phyloP scores from a whole-genome alignment of 1,140 invertebrate genomes.

The Uloborus diversus region DNA sequence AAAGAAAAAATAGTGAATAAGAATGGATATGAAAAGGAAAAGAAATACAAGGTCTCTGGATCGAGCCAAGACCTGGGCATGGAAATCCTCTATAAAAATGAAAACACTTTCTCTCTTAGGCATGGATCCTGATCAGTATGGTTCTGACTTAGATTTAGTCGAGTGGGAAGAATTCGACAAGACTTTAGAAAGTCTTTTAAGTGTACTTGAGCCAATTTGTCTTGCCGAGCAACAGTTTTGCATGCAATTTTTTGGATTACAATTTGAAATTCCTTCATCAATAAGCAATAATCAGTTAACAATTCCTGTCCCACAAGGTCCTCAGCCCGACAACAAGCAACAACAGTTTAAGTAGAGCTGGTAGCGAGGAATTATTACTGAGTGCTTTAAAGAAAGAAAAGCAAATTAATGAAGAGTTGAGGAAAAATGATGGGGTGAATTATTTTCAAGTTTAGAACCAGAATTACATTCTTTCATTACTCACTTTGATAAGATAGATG shows the following conservation, averaged over 20 bases:
- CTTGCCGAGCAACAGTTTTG: conserved; percentile 96
- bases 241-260: conserved; percentile 90
- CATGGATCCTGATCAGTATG: conserved; percentile 71
- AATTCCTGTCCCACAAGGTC: not conserved
- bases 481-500: conserved; percentile 86
- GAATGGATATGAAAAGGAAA: conserved; percentile 31
- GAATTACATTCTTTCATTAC: conserved; percentile 86
- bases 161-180: conserved; percentile 74
- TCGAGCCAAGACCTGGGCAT: conserved; percentile 64
- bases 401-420: conserved; percentile 65
- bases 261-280: conserved; percentile 66
- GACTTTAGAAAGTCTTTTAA: conserved; percentile 80
- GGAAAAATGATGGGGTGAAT: conserved; percentile 80
- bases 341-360: conserved; percentile 31
- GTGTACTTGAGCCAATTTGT: conserved; percentile 90
- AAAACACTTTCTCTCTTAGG: conserved; percentile 69
- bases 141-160: conserved; percentile 69
- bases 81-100: conserved; percentile 53
- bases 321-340: conserved; percentile 25
- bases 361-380: conserved; percentile 44
- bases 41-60: conserved; percentile 59
- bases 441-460: conserved; percentile 85
- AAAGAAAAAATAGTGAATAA: conserved; percentile 65
- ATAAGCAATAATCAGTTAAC: conserved; percentile 16
- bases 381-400: conserved; percentile 59